Evolutionary conservation across 2,113 vertebrate species (phyloP).

Genomic region (Octodon degus): DNA sequence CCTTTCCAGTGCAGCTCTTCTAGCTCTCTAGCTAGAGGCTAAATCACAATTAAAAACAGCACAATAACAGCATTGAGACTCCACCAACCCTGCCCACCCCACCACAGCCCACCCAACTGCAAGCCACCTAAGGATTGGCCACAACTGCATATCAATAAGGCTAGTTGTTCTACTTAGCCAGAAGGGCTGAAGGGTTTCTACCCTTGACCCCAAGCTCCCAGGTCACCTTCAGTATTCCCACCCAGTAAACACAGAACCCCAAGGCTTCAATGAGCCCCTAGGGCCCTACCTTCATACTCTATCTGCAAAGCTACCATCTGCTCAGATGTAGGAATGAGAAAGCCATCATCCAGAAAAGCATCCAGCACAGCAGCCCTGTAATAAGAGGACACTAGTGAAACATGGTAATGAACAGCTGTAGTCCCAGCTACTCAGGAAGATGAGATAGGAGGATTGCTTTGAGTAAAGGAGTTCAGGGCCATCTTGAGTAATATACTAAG

Average conservation of each 20-base stretch:
- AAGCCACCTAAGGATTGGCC: conserved; percentile 7
- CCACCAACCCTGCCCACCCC: background rate
- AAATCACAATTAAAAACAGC: conserved; percentile 73
- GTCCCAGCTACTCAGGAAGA: background rate
- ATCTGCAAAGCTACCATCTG: conserved; percentile 92
- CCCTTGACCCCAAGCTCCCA: background rate
- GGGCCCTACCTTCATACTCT: conserved; percentile 86
- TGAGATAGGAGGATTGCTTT: background rate
- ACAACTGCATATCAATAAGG: background rate
- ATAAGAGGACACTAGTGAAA: conserved; percentile 62
- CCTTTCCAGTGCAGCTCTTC: conserved; percentile 68
- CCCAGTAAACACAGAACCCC: conserved; percentile 36
- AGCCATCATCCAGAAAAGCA: conserved; percentile 92
- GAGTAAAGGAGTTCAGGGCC: background rate
- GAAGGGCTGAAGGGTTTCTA: conserved; percentile 1
- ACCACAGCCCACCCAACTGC: background rate
- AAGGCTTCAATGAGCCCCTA: background rate
- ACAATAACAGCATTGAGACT: conserved; percentile 67
- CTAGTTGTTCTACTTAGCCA: conserved; percentile 19
- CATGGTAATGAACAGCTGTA: background rate
- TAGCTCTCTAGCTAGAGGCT: conserved; percentile 76
- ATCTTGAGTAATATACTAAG: background rate
- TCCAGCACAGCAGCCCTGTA: conserved; percentile 88
- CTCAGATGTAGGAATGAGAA: conserved; percentile 93
- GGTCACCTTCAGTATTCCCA: conserved; percentile 21